Evolutionary conservation across 2,797 vertebrate genomes (phyloP).

Genomic region (Onychomys arenicola): DNA sequence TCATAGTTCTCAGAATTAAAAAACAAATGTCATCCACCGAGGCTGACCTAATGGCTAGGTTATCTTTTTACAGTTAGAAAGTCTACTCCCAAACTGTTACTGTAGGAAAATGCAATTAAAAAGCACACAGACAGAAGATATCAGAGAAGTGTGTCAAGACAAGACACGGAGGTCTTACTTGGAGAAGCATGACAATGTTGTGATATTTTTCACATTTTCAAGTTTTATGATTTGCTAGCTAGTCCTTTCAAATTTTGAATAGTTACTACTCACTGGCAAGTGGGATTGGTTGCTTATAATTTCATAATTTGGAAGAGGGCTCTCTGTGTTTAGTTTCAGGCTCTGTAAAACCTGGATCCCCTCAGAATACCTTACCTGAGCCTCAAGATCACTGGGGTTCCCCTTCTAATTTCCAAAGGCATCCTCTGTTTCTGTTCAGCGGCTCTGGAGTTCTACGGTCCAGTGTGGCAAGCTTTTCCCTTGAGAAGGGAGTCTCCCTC

Average conservation of each 20-base stretch:
- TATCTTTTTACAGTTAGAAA: neutral
- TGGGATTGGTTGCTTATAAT: neutral
- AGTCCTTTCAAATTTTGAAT: neutral
- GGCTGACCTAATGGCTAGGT: neutral
- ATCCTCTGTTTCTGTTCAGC: neutral
- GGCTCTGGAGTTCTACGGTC: neutral
- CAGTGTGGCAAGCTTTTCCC: too few species aligned
- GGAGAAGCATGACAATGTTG: neutral
- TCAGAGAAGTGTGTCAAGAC: neutral
- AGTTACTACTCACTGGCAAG: neutral
- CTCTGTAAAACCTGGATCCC: neutral
- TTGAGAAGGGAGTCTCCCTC: neutral
- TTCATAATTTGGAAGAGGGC: neutral
- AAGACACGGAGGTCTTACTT: neutral
- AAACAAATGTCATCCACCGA: neutral
- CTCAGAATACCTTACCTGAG: neutral
- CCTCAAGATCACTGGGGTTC: neutral
- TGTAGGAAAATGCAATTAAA: neutral
- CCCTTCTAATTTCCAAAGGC: neutral
- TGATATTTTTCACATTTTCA: neutral
- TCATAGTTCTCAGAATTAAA: neutral
- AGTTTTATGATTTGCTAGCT: neutral
- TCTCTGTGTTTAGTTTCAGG: neutral
- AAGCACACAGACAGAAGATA: neutral
- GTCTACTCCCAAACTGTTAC: neutral